Evolutionary conservation across 2,113 vertebrate genomes (phyloP).

Genomic region (Nicator chloris): DNA sequence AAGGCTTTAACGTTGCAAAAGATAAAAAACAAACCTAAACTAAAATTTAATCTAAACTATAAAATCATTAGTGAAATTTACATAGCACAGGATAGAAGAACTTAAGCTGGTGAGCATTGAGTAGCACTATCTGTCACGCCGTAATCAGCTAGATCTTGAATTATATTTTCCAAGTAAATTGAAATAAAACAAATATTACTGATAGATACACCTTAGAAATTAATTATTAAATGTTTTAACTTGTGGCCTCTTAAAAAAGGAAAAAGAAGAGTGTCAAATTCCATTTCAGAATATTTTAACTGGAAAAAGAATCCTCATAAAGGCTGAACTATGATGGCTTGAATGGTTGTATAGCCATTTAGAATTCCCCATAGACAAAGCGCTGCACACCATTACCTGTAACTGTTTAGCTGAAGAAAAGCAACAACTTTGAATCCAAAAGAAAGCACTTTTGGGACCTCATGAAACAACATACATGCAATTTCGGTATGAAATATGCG

Average conservation of each 20-base stretch:
- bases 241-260: fast-evolving
- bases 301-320: background rate
- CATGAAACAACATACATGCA: background rate
- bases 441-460: background rate
- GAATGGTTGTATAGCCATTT: background rate
- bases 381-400: background rate
- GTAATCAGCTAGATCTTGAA: background rate
- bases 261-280: background rate
- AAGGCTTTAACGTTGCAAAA: background rate
- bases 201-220: background rate
- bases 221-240: background rate
- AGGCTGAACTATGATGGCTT: background rate
- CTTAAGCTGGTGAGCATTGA: background rate
- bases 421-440: background rate
- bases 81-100: background rate
- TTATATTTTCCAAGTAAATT: background rate
- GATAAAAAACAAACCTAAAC: background rate
- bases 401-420: background rate
- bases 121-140: background rate
- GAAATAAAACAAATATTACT: background rate
- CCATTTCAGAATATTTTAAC: background rate
- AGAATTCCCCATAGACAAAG: background rate
- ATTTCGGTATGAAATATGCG: background rate
- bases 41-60: background rate
- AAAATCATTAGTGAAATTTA: background rate